These are phyloP conservation scores for Periphyllus acericola DNA, from an alignment of 2,888 invertebrate genomes.

Conservation along the genomic window DNA sequence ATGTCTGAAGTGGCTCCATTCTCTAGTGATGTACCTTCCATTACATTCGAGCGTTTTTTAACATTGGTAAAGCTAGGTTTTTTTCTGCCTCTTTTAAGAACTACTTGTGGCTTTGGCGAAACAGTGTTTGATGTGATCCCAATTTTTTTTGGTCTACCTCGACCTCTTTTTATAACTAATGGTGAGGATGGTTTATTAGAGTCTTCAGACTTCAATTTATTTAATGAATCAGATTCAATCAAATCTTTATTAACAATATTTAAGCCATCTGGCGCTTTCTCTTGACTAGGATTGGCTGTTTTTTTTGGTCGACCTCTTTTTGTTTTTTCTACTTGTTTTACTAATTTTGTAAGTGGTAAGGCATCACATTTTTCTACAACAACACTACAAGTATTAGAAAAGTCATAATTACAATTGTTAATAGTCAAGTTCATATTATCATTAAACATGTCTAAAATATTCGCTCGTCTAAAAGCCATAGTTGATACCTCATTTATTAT, in stretches of 20 bases:
- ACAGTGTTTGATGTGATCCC: background rate
- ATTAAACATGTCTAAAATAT: background rate
- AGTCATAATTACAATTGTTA: background rate
- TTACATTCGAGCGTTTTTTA: background rate
- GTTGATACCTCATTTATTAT: background rate
- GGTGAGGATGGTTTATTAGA: slow-evolving; percentile 63
- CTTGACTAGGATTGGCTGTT: background rate
- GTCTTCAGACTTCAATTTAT: slow-evolving; percentile 64
- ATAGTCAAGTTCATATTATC: background rate
- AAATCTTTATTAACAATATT: background rate
- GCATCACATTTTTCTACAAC: background rate
- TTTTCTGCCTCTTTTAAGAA: background rate
- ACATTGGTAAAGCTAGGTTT: background rate
- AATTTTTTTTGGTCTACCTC: slow-evolving; percentile 47
- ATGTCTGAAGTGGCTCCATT: background rate
- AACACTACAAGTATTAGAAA: background rate
- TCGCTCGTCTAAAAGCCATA: background rate
- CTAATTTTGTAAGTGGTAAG: background rate
- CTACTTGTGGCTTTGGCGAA: background rate
- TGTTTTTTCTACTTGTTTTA: background rate
- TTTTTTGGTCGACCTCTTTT: slow-evolving; percentile 50
- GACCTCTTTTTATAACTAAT: slow-evolving; percentile 62
- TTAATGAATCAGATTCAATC: background rate
- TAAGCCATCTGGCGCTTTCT: background rate
- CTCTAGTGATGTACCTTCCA: background rate